Base-by-base conservation (phyloP, 1,140 invertebrate species). In the Zaprionus lachaisei region DNA sequence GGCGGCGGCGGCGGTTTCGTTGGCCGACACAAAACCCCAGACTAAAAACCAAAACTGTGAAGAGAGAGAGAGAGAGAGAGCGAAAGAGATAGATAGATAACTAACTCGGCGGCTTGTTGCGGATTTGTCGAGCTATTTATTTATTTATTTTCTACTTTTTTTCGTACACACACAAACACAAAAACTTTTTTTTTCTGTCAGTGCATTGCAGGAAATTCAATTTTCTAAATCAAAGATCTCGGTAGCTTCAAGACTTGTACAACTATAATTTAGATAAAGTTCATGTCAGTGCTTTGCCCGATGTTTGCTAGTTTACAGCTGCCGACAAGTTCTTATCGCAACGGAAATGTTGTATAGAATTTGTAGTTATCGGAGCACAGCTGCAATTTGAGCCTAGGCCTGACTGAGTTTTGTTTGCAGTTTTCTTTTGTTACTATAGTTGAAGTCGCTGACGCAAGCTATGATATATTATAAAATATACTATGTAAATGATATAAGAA, bases 341-440 rank as follows among this genome's bases (percentile, higher is more conserved):
- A 66, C 77, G 84, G 84, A 87, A 87, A 90, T 89, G 81, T 79
- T 51, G 24, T 89, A 79, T 81, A 72, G 71, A 71, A 89, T 66
- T 78, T 76, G 64, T 57, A 41, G 78, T 89, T 87, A 87, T 87
- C 41, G 41, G 7, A 47, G 38, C 38, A 77, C 70, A 70, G 56
- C 24, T 47, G 26, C 70, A 44, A 49, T 54, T 54, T 61, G 24
- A 41, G 62, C 12, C 34, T 54, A 54, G 24, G 56, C 38, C 44
- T 74, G 73, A 80, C 83, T 44, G 47, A 47, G 49, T 63, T 66
- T 75, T 77, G 54, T 58, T 69, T 55, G 15, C 66, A 72, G 62
- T 71, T 55, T 67, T 60, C 44, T 87, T 77, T 31, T 1, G 28
- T 34, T 11, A 34, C 41, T 78, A 67, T 78, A 75, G 80, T 81